These are phyloP conservation scores for Bugula neritina DNA, from an alignment of 2,888 invertebrate species.

Conservation along the genomic window DNA sequence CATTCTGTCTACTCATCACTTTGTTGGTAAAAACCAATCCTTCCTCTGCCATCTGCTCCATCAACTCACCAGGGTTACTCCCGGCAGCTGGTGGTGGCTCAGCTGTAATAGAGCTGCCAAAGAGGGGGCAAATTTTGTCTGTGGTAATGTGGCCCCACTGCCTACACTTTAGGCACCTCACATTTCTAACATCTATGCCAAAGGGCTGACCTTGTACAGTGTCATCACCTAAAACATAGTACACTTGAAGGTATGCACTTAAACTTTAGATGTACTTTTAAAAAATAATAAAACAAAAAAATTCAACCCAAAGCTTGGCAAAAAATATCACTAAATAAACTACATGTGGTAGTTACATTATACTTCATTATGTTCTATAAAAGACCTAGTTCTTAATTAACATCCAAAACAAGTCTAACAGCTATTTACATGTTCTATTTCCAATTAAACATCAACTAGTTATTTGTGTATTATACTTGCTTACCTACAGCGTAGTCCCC, in stretches of 20 bases:
- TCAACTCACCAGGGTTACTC: slow-evolving; percentile 65
- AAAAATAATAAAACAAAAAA: no score
- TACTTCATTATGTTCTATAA: no score
- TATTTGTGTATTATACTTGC: background rate
- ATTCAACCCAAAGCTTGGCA: no score
- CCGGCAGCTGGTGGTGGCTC: slow-evolving; percentile 49
- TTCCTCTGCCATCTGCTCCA: slow-evolving; percentile 71
- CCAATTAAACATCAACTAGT: no score
- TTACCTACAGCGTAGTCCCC: slow-evolving; percentile 63
- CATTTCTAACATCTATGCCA: slow-evolving; percentile 74
- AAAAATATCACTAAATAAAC: no score
- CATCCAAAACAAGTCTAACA: no score
- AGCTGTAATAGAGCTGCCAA: slow-evolving; percentile 49
- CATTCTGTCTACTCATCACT: slow-evolving; percentile 53
- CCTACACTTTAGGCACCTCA: slow-evolving; percentile 95
- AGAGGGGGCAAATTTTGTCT: slow-evolving; percentile 89
- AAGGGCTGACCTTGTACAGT: slow-evolving; percentile 97
- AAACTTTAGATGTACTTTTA: no score
- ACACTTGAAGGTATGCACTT: no score
- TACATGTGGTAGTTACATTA: no score
- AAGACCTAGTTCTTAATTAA: no score
- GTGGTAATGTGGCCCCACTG: slow-evolving; percentile 98
- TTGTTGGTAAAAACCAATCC: slow-evolving; percentile 79
- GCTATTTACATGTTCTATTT: no score
- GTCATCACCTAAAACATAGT: slow-evolving; percentile 93